phyloP scores from a whole-genome alignment of 2,797 vertebrate species.

The Oreochromis grahami region DNA sequence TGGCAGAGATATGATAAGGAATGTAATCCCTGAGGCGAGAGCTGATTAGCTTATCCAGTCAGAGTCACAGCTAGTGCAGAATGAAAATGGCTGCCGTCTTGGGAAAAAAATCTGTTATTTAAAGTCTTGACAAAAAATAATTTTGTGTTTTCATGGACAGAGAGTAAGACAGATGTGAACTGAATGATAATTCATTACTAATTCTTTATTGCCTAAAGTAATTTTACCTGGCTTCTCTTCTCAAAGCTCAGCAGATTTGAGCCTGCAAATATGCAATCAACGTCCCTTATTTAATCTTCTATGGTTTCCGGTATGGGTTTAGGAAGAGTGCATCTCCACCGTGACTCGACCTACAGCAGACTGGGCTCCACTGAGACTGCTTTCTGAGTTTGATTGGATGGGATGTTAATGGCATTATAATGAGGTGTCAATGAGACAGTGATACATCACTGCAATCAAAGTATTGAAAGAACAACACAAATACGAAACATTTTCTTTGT shows the following conservation, averaged over 20 bases:
- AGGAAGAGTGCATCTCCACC: neutral
- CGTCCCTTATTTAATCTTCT: neutral
- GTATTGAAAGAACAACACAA: neutral
- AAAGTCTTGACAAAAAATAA: constrained; percentile 7
- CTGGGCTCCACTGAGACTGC: neutral
- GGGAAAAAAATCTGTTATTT: constrained; percentile 10
- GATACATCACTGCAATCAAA: neutral
- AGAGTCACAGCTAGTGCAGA: constrained; percentile 48
- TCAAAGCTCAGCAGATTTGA: neutral
- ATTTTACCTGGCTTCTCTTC: neutral
- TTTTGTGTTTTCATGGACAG: constrained; percentile 1
- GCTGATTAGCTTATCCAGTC: constrained; percentile 72
- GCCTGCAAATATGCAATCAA: neutral
- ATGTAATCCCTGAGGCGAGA: constrained; percentile 70
- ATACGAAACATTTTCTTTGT: neutral
- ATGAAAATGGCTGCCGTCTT: constrained; percentile 54
- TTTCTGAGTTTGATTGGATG: neutral
- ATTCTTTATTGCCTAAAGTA: neutral
- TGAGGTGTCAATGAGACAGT: neutral
- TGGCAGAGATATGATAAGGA: constrained; percentile 73
- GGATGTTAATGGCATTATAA: constrained; percentile 5
- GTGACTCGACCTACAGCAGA: neutral
- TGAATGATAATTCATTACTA: neutral
- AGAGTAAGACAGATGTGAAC: neutral
- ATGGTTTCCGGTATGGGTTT: neutral